Evolutionary conservation across 2,888 invertebrate genomes (phyloP), one percentile per base, ranked within the genome.

Genomic region (Schrankia costaestrigalis): DNA sequence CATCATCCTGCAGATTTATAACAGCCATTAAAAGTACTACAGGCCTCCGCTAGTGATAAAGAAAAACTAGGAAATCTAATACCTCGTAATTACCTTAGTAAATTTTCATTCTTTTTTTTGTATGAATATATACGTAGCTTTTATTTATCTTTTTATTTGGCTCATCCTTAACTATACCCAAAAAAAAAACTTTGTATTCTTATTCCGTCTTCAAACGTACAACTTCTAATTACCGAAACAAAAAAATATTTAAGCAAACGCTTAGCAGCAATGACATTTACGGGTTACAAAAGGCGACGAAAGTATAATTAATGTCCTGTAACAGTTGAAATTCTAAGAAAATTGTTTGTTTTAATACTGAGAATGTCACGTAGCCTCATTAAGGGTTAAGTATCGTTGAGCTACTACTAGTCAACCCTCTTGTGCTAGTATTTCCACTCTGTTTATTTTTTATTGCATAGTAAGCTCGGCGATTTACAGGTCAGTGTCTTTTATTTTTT

Each of bases 321-420:
- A 46, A 41, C 55, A 63, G 56, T 56, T 56, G 45, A 38, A 52
- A 41, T 55, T 51, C 54, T 38, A 37, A 49, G 44, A 21, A 37
- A 49, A 44, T 47, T 56, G 62, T 61, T 57, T 63, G 56, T 67
- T 61, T 65, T 54, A 55, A 60, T 51, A 58, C 54, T 30, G 36
- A 40, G 52, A 67, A 67, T 50, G 66, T 68, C 71, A 70, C 71
- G 69, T 69, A 67, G 56, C 46, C 63, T 68, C 66, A 61, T 71
- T 70, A 70, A 53, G 60, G 61, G 67, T 61, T 64, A 61, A 67
- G 63, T 44, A 46, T 50, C 49, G 41, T 49, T 44, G 41, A 56
- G 49, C 32, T 43, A 49, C 46, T 39, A 23, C 53, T 49, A 39
- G 47, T 36, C 34, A 48, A 42, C 52, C 26, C 36, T 31, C 31